Conservation (phyloP, 35 echinoderm and acorn worm genomes). For the Stichopus chloronotus region DNA sequence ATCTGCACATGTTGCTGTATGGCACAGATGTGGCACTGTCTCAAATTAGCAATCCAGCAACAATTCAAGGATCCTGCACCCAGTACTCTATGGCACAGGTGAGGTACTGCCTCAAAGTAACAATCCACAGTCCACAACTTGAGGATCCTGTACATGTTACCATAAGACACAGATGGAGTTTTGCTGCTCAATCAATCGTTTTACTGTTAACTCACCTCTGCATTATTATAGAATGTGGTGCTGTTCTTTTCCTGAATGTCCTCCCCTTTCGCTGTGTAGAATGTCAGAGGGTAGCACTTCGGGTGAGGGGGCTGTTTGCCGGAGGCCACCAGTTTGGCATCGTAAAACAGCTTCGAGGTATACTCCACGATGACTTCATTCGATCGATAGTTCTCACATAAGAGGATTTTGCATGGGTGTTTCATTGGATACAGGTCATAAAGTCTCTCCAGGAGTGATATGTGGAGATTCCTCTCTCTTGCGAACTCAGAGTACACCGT, state of each 20-base stretch:
- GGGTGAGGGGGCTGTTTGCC: constrained; percentile 84
- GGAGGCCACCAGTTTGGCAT: constrained; percentile 74
- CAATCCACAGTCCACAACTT: no score
- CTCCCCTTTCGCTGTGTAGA: constrained; percentile 97
- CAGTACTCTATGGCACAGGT: no score
- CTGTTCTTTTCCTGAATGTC: constrained; percentile 99
- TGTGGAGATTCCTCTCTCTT: constrained; percentile 83
- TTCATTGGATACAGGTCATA: constrained; percentile 86
- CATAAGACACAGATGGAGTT: no score
- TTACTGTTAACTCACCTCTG: constrained; percentile 69
- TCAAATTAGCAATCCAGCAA: no score
- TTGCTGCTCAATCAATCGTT: no score
- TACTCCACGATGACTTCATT: constrained; percentile 94
- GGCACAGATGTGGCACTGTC: no score
- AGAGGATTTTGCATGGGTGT: constrained; percentile 96
- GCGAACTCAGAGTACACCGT: constrained; percentile 93
- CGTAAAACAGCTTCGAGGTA: constrained; percentile 94
- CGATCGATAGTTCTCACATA: constrained; percentile 98
- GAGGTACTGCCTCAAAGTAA: no score
- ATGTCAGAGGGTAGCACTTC: constrained; percentile 85
- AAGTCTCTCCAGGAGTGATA: constrained; percentile 90
- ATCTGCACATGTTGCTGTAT: no score
- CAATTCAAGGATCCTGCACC: no score
- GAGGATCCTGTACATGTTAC: no score
- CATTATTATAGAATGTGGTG: constrained; percentile 93